These are phyloP conservation scores for Pristionchus mayeri DNA, from an alignment of 2,888 invertebrate genomes.

Conservation along the genomic window DNA sequence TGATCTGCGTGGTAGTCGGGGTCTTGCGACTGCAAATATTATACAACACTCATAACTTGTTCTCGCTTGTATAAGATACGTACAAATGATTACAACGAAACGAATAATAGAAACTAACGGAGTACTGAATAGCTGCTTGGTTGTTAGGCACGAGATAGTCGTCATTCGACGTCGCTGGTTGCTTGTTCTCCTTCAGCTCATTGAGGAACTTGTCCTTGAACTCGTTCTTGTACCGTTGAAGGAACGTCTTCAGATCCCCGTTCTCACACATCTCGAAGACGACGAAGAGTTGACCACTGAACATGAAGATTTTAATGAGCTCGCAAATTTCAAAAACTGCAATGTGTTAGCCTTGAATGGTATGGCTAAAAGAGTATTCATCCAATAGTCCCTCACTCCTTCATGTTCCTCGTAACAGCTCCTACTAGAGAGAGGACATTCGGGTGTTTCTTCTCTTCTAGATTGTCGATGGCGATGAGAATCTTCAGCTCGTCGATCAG, in stretches of 20 bases:
- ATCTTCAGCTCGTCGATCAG: constrained; percentile 63
- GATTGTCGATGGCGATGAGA: constrained; percentile 58
- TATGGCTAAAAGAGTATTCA: background rate
- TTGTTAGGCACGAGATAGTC: constrained; percentile 46
- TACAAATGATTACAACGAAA: no score
- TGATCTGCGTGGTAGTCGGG: background rate
- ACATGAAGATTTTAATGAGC: background rate
- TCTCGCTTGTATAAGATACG: no score
- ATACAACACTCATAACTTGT: background rate
- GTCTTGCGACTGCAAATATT: constrained; percentile 42
- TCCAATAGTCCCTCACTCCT: constrained; percentile 51
- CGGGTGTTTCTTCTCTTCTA: constrained; percentile 56
- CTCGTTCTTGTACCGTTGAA: constrained; percentile 46
- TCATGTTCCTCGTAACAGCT: constrained; percentile 60
- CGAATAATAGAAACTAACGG: background rate
- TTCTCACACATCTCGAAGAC: constrained; percentile 59
- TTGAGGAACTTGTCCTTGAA: constrained; percentile 41
- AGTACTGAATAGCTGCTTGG: background rate
- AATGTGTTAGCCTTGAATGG: background rate
- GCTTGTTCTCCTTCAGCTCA: constrained; percentile 15
- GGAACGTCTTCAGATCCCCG: constrained; percentile 56
- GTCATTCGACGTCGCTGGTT: background rate
- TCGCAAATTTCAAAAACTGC: background rate
- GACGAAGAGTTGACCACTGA: constrained; percentile 59
- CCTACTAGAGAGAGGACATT: constrained; percentile 64